These are phyloP conservation scores for Oreochromis aureus DNA, from an alignment of 2,113 vertebrate genomes.

Conservation along the genomic window DNA sequence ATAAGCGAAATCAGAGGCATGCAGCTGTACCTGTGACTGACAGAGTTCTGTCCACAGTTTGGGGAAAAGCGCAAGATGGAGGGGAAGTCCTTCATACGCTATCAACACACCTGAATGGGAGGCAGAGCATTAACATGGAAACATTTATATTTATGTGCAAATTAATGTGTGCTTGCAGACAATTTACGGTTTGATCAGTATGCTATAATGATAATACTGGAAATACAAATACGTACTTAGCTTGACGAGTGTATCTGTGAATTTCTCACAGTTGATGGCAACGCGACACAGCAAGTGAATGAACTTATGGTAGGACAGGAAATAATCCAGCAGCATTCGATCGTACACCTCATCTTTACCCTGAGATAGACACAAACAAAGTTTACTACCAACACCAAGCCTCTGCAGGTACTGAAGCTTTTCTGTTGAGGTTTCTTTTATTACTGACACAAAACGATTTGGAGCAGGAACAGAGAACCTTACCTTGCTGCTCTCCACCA, in stretches of 20 bases:
- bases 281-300: conserved; percentile 97
- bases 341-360: conserved; percentile 98
- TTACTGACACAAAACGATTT: neutral
- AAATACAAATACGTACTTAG: conserved; percentile 80
- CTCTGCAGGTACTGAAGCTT: neutral
- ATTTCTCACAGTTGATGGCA: conserved; percentile 99
- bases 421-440: neutral
- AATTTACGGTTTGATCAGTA: fast-evolving
- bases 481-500: conserved; percentile 99
- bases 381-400: fast-evolving
- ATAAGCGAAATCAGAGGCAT: neutral
- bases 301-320: conserved; percentile 98
- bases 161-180: neutral
- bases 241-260: conserved; percentile 97
- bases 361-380: conserved; percentile 52
- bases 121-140: neutral
- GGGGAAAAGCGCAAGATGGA: conserved; percentile 93
- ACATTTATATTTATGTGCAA: neutral
- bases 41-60: conserved; percentile 97
- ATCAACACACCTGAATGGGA: conserved; percentile 86
- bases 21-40: conserved; percentile 80
- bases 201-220: neutral
- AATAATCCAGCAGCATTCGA: conserved; percentile 97
- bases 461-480: neutral
- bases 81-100: conserved; percentile 94